Conservation (phyloP, 2,888 invertebrate genomes). For the Resseliella maxima region DNA sequence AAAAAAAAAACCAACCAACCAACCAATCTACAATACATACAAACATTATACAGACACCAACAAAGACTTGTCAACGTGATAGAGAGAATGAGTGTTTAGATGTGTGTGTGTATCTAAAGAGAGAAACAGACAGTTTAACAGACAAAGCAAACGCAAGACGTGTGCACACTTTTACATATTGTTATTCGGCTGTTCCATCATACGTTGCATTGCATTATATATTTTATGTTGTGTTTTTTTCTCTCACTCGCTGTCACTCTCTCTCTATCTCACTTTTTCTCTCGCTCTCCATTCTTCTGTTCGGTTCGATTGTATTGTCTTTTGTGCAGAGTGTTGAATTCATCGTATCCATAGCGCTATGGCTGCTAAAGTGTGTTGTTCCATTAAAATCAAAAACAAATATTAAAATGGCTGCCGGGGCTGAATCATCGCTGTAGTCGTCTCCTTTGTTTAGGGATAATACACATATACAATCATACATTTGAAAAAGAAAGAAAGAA, state of each 20-base stretch:
- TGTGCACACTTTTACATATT: not conserved
- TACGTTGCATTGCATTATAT: too few species aligned
- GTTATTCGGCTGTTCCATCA: too few species aligned
- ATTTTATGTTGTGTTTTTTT: too few species aligned
- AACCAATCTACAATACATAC: not conserved
- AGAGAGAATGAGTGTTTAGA: too few species aligned
- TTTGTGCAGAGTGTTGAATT: constrained; percentile 40
- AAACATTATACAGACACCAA: too few species aligned
- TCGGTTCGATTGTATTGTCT: not conserved
- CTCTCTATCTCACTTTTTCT: not conserved
- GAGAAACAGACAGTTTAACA: not conserved
- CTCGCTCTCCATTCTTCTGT: not conserved
- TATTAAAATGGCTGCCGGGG: constrained; percentile 83
- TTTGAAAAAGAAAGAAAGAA: not conserved
- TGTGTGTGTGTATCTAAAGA: too few species aligned
- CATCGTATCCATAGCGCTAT: constrained; percentile 16
- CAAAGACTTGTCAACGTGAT: not conserved
- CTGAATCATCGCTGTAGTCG: constrained; percentile 68
- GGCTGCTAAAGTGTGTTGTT: constrained; percentile 7
- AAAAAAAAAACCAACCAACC: too few species aligned
- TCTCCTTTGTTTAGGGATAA: constrained; percentile 78
- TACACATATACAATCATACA: not conserved
- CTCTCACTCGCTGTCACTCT: too few species aligned
- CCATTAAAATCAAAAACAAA: constrained; percentile 51
- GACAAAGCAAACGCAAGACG: not conserved